Evolutionary conservation across 2,113 vertebrate species (phyloP).

Genomic region (Rhodinocichla rosea): DNA sequence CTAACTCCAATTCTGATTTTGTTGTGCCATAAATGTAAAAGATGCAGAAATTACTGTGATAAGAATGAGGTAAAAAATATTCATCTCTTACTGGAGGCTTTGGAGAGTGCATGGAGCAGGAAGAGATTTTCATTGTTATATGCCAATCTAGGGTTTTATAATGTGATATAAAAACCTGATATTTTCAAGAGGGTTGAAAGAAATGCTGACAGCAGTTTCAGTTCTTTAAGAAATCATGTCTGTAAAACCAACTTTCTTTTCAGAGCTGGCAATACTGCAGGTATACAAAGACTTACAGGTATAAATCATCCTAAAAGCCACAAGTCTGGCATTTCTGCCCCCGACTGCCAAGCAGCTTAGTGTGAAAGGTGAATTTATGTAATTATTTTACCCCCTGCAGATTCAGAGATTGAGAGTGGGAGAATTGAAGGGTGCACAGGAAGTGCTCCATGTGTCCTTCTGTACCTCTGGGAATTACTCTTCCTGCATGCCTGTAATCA

Average conservation of each 20-base stretch:
- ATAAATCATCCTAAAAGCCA: background rate
- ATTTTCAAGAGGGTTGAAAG: background rate
- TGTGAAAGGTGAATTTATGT: background rate
- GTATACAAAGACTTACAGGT: background rate
- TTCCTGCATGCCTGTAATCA: background rate
- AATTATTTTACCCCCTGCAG: background rate
- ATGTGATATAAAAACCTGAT: background rate
- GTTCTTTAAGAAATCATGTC: background rate
- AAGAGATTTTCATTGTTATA: background rate
- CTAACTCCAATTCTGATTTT: background rate
- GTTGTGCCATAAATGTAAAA: background rate
- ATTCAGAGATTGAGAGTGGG: background rate
- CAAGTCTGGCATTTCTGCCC: background rate
- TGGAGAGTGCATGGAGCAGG: background rate
- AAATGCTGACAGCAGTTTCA: background rate
- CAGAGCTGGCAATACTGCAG: background rate
- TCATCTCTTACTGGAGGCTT: background rate
- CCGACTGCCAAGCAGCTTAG: background rate
- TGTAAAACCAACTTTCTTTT: background rate
- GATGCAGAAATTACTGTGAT: background rate
- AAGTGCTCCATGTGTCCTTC: fast-evolving
- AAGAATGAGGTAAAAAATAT: background rate
- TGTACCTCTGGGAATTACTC: background rate
- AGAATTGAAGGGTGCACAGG: background rate
- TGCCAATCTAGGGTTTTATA: background rate